Base-by-base conservation (phyloP, 2,797 vertebrate species). In the Gallinago nigripennis region DNA sequence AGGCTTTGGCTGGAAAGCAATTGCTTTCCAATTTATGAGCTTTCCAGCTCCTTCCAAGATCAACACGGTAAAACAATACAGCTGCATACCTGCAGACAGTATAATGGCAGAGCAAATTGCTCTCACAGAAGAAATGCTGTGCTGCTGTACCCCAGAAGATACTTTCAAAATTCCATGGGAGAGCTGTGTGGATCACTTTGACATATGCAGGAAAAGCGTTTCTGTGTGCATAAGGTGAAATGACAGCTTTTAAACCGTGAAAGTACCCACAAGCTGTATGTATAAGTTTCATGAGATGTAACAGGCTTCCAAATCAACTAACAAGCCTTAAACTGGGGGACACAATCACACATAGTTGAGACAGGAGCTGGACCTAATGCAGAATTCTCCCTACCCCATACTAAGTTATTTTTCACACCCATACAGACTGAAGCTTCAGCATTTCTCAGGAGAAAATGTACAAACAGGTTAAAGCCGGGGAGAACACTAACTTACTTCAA, bases 31-130 rank as follows among this genome's bases (percentile, higher is more conserved):
- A 82, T 88, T 93, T 95, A 95, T 61, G 93, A 88, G 69, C 72
- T 89, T 96, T 84, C 90, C 64, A 82, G 63, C 56, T 88, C 63
- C 54, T 96, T 96, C 81, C 92, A 94, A 96, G 78, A 94, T 92
- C 95, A 94, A 84, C 85, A 79, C 0, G 0, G 82, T 94, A 91
- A 94, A 95, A 95, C 90, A 92, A 84, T 94, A 94, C 87, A 60
- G 58, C 89, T 94, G 66, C 87, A 90, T 95, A 94, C 94, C 87
- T 94, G 95, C 91, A 90, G 93, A 97, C 85, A 88, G 41, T 58
- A 78, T 86, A 95, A 95, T 82, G 87, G 69, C 63, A 94, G 56
- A 91, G 80, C 46, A 94, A 94, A 95, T 88, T 95, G 70, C 71
- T 95, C 86, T 95, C 92, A 87, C 64, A 73, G 83, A 94, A 93